Evolutionary conservation across 2,888 invertebrate species (phyloP).

Genomic region (Mallateleia sp.): DNA sequence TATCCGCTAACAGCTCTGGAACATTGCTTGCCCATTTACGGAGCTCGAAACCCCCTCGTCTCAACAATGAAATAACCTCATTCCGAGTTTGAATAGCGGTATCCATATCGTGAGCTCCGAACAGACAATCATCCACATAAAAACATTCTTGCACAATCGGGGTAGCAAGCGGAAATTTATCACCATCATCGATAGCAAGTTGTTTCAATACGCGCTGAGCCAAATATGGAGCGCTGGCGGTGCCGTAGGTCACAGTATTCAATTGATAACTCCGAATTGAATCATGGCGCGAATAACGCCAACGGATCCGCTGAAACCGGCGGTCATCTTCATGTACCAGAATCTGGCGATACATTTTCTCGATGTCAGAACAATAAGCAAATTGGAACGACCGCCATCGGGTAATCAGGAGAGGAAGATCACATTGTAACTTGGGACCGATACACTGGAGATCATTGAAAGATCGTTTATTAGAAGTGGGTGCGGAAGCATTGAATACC

Average conservation of each 20-base stretch:
- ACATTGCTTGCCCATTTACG: too few species aligned
- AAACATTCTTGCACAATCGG: not conserved
- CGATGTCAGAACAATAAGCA: slow-evolving; percentile 7
- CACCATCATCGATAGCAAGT: slow-evolving; percentile 42
- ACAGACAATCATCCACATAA: too few species aligned
- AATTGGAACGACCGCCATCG: slow-evolving; percentile 1
- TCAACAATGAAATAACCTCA: slow-evolving; percentile 24
- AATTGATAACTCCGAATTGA: slow-evolving; percentile 24
- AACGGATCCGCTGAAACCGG: slow-evolving; percentile 6
- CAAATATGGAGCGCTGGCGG: too few species aligned
- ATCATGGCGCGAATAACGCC: not conserved
- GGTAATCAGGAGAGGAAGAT: not conserved
- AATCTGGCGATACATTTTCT: slow-evolving; percentile 16
- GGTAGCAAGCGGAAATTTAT: slow-evolving; percentile 28
- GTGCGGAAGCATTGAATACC: too few species aligned
- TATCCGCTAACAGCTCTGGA: too few species aligned
- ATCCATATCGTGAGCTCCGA: too few species aligned
- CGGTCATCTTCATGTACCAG: slow-evolving; percentile 3
- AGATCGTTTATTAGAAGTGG: not conserved
- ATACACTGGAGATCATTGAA: slow-evolving; percentile 6
- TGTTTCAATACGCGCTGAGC: slow-evolving; percentile 47
- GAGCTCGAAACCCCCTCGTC: too few species aligned
- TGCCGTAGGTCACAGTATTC: slow-evolving; percentile 23
- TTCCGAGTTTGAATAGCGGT: not conserved
- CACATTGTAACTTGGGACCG: slow-evolving; percentile 3